These are phyloP conservation scores for Margaritifera margaritifera DNA, from an alignment of 2,888 invertebrate genomes.

Conservation along the genomic window DNA sequence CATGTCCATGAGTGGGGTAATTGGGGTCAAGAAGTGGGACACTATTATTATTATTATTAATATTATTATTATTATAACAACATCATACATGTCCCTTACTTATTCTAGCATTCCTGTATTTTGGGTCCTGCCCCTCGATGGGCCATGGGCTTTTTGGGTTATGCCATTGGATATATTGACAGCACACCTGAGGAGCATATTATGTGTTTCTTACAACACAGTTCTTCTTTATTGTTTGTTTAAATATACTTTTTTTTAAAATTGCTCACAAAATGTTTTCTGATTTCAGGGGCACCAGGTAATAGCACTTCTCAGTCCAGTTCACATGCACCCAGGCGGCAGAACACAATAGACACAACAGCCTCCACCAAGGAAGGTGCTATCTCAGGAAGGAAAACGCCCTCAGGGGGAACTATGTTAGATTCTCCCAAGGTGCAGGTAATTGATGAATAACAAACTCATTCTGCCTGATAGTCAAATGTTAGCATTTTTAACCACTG, in stretches of 20 bases:
- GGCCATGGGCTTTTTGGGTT: no score
- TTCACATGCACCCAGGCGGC: conserved; percentile 53
- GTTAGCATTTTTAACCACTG: neutral
- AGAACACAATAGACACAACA: conserved; percentile 56
- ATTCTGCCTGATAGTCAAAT: neutral
- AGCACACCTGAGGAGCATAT: no score
- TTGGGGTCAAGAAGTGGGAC: no score
- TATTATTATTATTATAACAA: no score
- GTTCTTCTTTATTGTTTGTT: neutral
- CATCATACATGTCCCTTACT: no score
- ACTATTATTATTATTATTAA: no score
- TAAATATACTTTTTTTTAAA: neutral
- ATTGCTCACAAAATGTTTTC: conserved; percentile 2
- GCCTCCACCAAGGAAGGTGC: conserved; percentile 63
- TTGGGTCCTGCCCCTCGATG: no score
- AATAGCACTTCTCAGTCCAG: conserved; percentile 51
- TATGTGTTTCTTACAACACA: no score
- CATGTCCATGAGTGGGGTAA: no score
- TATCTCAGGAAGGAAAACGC: conserved; percentile 62
- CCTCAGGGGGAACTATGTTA: conserved; percentile 48
- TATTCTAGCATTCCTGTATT: no score
- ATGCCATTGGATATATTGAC: no score
- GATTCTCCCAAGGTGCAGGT: conserved; percentile 62
- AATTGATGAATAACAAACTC: neutral
- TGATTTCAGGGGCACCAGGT: conserved; percentile 45